Base-by-base conservation (phyloP, 1,140 invertebrate genomes). In the Lycorma delicatula region DNA sequence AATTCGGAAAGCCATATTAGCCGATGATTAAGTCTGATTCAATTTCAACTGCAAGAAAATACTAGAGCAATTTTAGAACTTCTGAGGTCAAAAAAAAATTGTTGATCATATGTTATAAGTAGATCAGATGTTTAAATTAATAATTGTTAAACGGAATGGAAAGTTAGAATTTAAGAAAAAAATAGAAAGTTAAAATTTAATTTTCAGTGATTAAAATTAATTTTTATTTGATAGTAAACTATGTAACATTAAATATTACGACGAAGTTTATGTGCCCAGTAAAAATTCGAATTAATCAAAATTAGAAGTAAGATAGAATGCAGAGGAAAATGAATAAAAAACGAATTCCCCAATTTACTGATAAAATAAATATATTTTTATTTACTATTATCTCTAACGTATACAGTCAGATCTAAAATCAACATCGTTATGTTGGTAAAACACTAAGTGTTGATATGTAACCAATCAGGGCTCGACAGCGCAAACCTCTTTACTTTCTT, bases 391-490 rank as follows among this genome's bases (percentile, higher is more conserved):
- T 20, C 41, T 20, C 1, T 16, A 5, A 6, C 20, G 3, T 44
- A 1, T 22, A 18, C n/a, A n/a, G n/a, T n/a, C n/a, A n/a, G n/a
- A n/a, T n/a, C n/a, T n/a, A n/a, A n/a, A n/a, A n/a, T n/a, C n/a
- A n/a, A n/a, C n/a, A n/a, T n/a, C n/a, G n/a, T n/a, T n/a, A n/a
- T n/a, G 41, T 44, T 44, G 41, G 41, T 44, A 44, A 22, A 44
- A 20, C 16, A 18, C 41, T 20, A 7, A 44, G 16, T 44, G 16
- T 44, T 44, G 5, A 44, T 44, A 20, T 16, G 18, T 11, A 44
- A 22, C 49, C 49, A 59, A 53, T 53, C 51, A 59, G n/a, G 48
- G 47, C 20, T 36, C 57, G 50, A 59, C 57, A 59, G 46, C 49
- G 48, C 57, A 59, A 59, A 59, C 49, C 16, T 27, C 22, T 9